These are phyloP conservation scores for Caenorhabditis virilis DNA, from an alignment of 2,888 invertebrate species.

Conservation along the genomic window DNA sequence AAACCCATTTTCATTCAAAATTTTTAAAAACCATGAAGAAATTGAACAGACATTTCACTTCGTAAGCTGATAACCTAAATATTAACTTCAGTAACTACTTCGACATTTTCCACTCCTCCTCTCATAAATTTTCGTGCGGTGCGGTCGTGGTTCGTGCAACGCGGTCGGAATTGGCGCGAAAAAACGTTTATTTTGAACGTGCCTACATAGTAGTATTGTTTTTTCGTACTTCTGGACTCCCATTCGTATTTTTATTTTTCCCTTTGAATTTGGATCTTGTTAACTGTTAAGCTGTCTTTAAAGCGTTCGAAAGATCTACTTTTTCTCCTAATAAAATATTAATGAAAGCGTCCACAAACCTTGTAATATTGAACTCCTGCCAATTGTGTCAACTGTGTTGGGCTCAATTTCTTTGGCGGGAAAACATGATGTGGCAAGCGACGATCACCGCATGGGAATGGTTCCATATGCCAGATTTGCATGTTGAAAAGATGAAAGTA, in stretches of 20 bases:
- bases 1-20: no score
- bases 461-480: slow-evolving; percentile 85
- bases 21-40: no score
- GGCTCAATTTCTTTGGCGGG: slow-evolving; percentile 78
- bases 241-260: not conserved
- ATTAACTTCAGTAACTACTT: no score
- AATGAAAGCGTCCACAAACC: slow-evolving; percentile 71
- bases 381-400: slow-evolving; percentile 76
- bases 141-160: no score
- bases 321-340: not conserved
- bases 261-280: not conserved
- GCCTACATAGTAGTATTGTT: no score
- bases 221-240: not conserved
- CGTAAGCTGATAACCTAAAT: no score
- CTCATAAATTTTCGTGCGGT: no score
- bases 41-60: no score
- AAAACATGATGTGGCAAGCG: slow-evolving; percentile 81
- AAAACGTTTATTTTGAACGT: no score
- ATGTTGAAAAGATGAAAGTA: slow-evolving; percentile 68
- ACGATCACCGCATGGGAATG: slow-evolving; percentile 77
- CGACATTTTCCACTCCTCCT: no score
- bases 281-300: no score
- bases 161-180: no score
- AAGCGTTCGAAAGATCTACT: not conserved
- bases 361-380: slow-evolving; percentile 87